phyloP scores from a whole-genome alignment of 2,113 vertebrate genomes.

The Gallinago media region DNA sequence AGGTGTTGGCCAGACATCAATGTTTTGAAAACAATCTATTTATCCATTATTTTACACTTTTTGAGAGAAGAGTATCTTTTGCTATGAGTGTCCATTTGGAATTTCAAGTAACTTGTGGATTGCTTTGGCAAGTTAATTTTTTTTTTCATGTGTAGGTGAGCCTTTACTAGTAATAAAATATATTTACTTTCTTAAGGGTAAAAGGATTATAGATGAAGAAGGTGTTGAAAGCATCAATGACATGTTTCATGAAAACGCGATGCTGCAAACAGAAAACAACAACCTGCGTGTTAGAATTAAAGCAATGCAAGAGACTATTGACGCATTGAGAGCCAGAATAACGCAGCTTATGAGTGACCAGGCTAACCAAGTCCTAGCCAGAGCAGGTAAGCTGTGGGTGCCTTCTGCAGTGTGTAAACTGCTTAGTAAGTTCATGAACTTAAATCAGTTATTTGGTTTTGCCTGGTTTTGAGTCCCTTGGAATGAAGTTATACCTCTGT shows the following conservation, averaged over 20 bases:
- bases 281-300: slow-evolving; percentile 95
- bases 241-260: slow-evolving; percentile 96
- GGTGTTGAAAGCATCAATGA: slow-evolving; percentile 95
- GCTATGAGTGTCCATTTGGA: neutral
- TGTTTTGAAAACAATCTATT: neutral
- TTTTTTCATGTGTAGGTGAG: neutral
- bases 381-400: slow-evolving; percentile 80
- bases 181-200: slow-evolving; percentile 82
- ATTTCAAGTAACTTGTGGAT: neutral
- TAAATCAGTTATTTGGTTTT: neutral
- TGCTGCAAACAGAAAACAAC: slow-evolving; percentile 97
- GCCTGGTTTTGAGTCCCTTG: neutral
- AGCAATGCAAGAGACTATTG: slow-evolving; percentile 98
- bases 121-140: neutral
- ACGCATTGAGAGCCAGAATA: slow-evolving; percentile 86
- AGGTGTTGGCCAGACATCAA: neutral
- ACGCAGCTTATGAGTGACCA: slow-evolving; percentile 92
- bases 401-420: neutral
- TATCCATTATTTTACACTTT: neutral
- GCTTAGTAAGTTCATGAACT: neutral
- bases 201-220: slow-evolving; percentile 94
- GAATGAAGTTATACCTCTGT: neutral
- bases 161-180: neutral
- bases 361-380: slow-evolving; percentile 88
- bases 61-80: neutral